Conservation (phyloP, 2,888 invertebrate genomes). For the Nymphalis urticae region DNA sequence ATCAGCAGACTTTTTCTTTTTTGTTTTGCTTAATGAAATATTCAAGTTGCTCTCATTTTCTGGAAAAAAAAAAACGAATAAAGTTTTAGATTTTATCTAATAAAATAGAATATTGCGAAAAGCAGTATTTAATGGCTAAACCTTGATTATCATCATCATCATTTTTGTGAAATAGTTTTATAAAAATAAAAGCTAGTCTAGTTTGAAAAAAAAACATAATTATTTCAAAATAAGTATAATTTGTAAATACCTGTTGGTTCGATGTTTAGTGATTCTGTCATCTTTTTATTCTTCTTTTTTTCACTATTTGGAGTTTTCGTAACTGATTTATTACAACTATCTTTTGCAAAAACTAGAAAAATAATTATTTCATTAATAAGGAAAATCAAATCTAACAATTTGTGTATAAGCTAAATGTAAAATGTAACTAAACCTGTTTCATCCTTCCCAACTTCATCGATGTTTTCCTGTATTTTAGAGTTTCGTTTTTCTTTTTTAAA, state of each 20-base stretch:
- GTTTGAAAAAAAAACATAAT: neutral
- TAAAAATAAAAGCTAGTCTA: too few species aligned
- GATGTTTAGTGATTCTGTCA: constrained; percentile 15
- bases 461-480: constrained; percentile 10
- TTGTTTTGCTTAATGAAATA: constrained; percentile 10
- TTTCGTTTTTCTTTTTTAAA: constrained; percentile 44
- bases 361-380: neutral
- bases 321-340: constrained; percentile 26
- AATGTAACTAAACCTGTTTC: constrained; percentile 24
- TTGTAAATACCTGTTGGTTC: neutral
- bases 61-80: too few species aligned
- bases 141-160: too few species aligned
- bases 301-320: constrained; percentile 37
- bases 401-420: neutral
- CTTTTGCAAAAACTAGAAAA: constrained; percentile 9
- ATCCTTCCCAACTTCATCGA: constrained; percentile 8
- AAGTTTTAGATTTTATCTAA: too few species aligned
- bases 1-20: constrained; percentile 11
- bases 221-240: neutral
- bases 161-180: too few species aligned
- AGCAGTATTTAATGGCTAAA: too few species aligned
- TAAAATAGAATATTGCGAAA: too few species aligned
- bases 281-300: constrained; percentile 34
- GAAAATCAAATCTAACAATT: neutral
- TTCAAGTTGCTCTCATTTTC: neutral